phyloP scores from a whole-genome alignment of 2,888 invertebrate species.

The Elegia similella region DNA sequence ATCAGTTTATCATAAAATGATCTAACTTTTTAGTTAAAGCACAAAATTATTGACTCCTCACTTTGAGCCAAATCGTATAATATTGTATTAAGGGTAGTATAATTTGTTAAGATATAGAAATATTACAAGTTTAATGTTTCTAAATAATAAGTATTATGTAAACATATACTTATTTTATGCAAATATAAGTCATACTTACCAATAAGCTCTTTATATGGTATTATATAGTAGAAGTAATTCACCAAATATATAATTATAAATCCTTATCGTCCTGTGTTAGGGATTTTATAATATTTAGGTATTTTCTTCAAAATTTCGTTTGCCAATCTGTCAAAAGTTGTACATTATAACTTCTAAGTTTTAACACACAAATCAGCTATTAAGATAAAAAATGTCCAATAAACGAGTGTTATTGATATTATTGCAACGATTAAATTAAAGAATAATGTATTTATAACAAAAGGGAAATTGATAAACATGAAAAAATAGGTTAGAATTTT shows the following conservation, averaged over 20 bases:
- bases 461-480: constrained; percentile 18
- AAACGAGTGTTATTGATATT: too few relatives aligned
- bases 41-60: neutral
- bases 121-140: neutral
- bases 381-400: neutral
- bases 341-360: neutral
- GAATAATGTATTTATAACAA: neutral
- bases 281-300: neutral
- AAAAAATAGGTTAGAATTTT: constrained; percentile 39
- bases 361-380: neutral
- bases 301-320: neutral
- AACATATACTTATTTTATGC: constrained; percentile 38
- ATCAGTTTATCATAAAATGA: too few relatives aligned
- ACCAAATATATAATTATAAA: neutral
- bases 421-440: neutral
- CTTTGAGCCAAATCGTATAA: neutral
- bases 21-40: too few relatives aligned
- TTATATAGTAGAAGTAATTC: neutral
- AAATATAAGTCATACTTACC: constrained; percentile 36
- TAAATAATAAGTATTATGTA: constrained; percentile 48
- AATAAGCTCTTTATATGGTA: neutral
- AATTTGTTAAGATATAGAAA: neutral
- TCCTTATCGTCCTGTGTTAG: neutral
- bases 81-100: neutral
- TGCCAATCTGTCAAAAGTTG: constrained; percentile 10